Evolutionary conservation across 2,797 vertebrate species (phyloP), one percentile per base, ranked within the genome.

Genomic region (Sciaenops ocellatus): DNA sequence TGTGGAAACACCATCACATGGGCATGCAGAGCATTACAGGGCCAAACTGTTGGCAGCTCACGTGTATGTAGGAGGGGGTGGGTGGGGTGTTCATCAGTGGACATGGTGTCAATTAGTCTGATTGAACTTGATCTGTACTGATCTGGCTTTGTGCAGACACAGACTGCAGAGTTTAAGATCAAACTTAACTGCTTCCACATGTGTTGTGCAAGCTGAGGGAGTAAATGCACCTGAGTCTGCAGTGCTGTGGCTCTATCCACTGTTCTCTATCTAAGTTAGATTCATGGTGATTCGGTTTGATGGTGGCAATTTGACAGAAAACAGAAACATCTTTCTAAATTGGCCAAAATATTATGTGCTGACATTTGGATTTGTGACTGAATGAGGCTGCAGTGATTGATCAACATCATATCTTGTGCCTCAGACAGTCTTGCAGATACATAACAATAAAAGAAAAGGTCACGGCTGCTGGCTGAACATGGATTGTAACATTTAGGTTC

Each of bases 121-220:
- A 85, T 75, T 87, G 83, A 88, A 87, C 69, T 57, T 64, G 77
- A 68, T 50, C 69, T 80, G 73, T 17, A 3, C 64, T 76, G 76
- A 79, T 73, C 63, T 72, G 74, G 22, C 69, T 61, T 46, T 42
- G 54, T 55, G 66, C 46, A 63, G 55, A 69, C 50, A 42, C 46
- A 10, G 2, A 55, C 42, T 47, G 55, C 69, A 48, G 38, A 55
- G 70, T 41, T 66, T 4, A 52, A 38, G 56, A 72, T 69, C 17
- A 16, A 61, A 64, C 48, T 5, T 16, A 9, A 17, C 18, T 47
- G 52, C 22, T 60, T 34, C 11, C 11, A 9, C 56, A 20, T 57
- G 50, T 67, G 70, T 22, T 18, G 9, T 13, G 57, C 51, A 10
- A 12, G 13, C 7, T 17, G 44, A 46, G 41, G 60, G 2, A n/a